Evolutionary conservation across 1,140 invertebrate genomes (phyloP).

Genomic region (Dysdera silvatica): DNA sequence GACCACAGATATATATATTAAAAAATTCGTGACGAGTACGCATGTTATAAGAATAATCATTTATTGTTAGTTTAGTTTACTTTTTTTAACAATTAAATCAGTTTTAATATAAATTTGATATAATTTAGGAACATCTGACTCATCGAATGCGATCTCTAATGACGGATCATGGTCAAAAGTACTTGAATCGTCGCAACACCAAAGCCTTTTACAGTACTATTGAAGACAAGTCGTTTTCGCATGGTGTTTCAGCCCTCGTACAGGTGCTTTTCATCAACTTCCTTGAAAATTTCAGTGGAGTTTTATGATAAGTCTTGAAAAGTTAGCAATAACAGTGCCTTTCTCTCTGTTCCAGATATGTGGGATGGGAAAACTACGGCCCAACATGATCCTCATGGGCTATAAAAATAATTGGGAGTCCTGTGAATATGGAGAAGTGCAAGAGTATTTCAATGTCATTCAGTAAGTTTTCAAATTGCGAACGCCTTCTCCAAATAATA

Average conservation of each 20-base stretch:
- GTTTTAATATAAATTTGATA: conserved; percentile 14
- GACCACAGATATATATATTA: too few species aligned
- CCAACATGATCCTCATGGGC: conserved; percentile 76
- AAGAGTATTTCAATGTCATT: conserved; percentile 48
- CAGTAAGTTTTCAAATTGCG: too few species aligned
- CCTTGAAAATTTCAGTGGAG: not conserved
- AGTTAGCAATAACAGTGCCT: not conserved
- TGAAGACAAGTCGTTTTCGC: conserved; percentile 57
- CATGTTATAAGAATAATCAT: not conserved
- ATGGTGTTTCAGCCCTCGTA: conserved; percentile 46
- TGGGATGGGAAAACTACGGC: conserved; percentile 81
- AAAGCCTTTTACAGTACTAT: conserved; percentile 50
- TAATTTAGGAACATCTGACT: conserved; percentile 37
- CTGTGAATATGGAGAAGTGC: conserved; percentile 38
- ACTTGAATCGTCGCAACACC: conserved; percentile 45
- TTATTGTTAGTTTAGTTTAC: too few species aligned
- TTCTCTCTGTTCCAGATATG: conserved; percentile 39
- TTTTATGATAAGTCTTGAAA: not conserved
- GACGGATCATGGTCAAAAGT: conserved; percentile 44
- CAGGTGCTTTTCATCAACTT: conserved; percentile 31
- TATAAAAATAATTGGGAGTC: conserved; percentile 46
- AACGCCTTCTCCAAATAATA: too few species aligned
- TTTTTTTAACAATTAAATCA: not conserved
- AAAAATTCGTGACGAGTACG: not conserved
- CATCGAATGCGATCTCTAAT: conserved; percentile 46